Base-by-base conservation (phyloP, 2,888 invertebrate genomes). In the Hetaerina titia region DNA sequence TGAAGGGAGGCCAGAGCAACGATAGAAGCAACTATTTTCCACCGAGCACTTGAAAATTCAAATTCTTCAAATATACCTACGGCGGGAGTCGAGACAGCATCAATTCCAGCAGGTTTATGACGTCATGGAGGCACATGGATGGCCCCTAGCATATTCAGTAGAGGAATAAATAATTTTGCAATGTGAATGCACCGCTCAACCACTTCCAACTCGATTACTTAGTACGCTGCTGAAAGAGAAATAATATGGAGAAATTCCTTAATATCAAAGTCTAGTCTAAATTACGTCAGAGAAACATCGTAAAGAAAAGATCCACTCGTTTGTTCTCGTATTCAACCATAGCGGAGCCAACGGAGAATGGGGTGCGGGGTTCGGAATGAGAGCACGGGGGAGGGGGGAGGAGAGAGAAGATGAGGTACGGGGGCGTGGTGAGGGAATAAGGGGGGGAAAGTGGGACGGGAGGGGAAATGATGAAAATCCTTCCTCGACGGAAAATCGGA, bases 301-400 rank as follows among this genome's bases (percentile, higher is more conserved):
- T 5, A 8, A n/a, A 69, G n/a, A 69, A 69, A 69, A 69, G 69
- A 69, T 69, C 69, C 69, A n/a, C 69, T 69, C 69, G 69, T 69
- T 69, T 69, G 69, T 69, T 69, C 69, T n/a, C n/a, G n/a, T n/a
- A 69, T 69, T 69, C 69, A 69, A 69, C 69, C 22, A n/a, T n/a
- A n/a, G 9, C 22, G 69, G n/a, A n/a, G 22, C 15, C n/a, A 8
- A n/a, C 17, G 8, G 22, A n/a, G n/a, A 17, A 11, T n/a, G 69
- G 19, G n/a, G 69, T n/a, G 4, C 45, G 45, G 45, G 45, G 45
- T 45, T 45, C 45, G 45, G 45, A 45, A 45, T 45, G 45, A 45
- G 45, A 45, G 45, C 45, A 45, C 45, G 5, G 69, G 69, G 9
- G 69, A 22, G 0, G 69, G n/a, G 69, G 69, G n/a, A 22, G n/a